These are phyloP conservation scores for Plusia festucae DNA, from an alignment of 2,888 invertebrate genomes.

Conservation along the genomic window DNA sequence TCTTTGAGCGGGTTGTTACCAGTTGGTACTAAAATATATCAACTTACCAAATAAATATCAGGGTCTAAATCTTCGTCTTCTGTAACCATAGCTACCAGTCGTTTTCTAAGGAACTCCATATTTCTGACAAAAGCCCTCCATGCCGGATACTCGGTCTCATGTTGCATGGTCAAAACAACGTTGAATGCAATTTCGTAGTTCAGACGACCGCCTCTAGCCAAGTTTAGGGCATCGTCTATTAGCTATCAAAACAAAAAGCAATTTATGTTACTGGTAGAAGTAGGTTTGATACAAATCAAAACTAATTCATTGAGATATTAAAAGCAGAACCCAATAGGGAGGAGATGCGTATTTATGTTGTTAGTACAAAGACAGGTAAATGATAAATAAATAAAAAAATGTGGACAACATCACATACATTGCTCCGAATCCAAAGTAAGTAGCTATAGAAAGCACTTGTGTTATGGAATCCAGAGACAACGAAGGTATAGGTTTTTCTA, in stretches of 20 bases:
- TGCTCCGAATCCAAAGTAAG: no score
- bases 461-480: no score
- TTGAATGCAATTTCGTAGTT: conserved; percentile 91
- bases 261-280: background rate
- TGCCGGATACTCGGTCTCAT: conserved; percentile 93
- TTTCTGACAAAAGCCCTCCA: conserved; percentile 90
- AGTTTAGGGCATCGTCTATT: conserved; percentile 93
- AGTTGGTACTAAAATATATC: background rate
- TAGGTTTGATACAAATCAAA: background rate
- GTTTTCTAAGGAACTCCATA: conserved; percentile 80
- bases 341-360: no score
- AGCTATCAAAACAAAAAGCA: conserved; percentile 87
- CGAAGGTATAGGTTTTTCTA: no score
- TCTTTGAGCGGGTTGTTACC: no score
- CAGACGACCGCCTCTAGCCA: conserved; percentile 91
- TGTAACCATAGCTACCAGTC: conserved; percentile 66
- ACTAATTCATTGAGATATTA: no score
- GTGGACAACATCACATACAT: no score
- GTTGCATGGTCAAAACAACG: conserved; percentile 91
- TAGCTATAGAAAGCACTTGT: no score
- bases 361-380: no score
- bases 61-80: conserved; percentile 75
- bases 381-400: no score
- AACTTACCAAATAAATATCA: conserved; percentile 79
- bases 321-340: no score